Percentiles rank a stretch among this genome's conserved stretches.
phyloP scores from a whole-genome alignment of 2,113 vertebrate species.

The Mustela nigripes region DNA sequence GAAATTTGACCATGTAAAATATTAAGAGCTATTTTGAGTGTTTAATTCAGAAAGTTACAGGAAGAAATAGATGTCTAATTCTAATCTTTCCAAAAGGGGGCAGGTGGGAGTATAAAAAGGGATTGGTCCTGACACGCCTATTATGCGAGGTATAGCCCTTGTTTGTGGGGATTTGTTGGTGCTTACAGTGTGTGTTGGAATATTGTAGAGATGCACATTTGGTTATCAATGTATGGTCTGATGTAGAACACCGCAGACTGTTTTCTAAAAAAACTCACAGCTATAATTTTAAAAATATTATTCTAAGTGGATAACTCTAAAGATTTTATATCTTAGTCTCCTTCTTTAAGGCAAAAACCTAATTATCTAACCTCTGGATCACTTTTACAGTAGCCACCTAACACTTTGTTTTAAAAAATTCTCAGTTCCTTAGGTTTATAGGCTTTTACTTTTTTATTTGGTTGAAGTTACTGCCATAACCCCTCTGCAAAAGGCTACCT shows the following conservation, averaged over 20 bases:
- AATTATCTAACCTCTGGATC: conserved; percentile 71
- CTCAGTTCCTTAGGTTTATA: conserved; percentile 66
- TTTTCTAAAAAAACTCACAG: conserved; percentile 67
- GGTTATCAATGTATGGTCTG: background rate
- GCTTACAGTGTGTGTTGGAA: background rate
- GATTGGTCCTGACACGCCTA: background rate
- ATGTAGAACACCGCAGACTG: background rate
- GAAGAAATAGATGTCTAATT: conserved; percentile 7
- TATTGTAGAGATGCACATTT: background rate
- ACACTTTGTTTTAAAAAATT: conserved; percentile 70
- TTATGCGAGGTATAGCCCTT: background rate
- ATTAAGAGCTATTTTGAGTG: background rate
- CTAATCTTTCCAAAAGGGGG: background rate
- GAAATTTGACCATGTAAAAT: conserved; percentile 9
- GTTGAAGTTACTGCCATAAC: conserved; percentile 44
- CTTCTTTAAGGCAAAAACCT: conserved; percentile 80
- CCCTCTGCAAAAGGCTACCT: background rate
- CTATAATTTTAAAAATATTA: conserved; percentile 51
- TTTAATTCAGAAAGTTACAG: conserved; percentile 47
- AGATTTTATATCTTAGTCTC: conserved; percentile 72
- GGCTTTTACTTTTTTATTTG: conserved; percentile 76
- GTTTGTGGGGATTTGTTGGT: background rate
- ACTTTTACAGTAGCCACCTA: conserved; percentile 67
- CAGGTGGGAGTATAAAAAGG: background rate
- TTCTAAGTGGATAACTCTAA: conserved; percentile 59